Conservation (phyloP, 35 echinoderm and acorn worm genomes). For the Eucidaris tribuloides region DNA sequence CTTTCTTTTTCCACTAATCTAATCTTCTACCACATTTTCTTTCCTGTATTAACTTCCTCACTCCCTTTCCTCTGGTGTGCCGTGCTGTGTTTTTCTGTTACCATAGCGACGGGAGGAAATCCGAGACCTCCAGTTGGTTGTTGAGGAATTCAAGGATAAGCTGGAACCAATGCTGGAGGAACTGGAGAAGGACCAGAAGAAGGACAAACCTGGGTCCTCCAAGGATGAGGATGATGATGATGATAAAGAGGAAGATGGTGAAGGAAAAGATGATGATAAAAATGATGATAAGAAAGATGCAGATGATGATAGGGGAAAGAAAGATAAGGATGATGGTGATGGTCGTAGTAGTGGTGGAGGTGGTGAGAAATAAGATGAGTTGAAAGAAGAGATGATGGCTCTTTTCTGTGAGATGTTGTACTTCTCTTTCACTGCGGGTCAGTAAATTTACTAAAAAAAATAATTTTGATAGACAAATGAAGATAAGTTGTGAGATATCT, state of each 20-base stretch:
- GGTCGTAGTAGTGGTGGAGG: neutral
- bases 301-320: conserved; percentile 31
- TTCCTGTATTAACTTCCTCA: neutral
- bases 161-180: conserved; percentile 3
- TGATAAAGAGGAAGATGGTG: neutral
- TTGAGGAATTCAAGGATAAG: conserved; percentile 81
- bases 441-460: neutral
- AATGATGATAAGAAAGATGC: neutral
- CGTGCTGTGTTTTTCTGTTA: conserved; percentile 1
- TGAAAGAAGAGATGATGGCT: neutral
- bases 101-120: conserved; percentile 84
- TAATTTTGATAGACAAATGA: too few species aligned
- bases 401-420: neutral
- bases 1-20: too few species aligned
- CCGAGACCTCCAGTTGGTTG: conserved; percentile 67
- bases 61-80: neutral
- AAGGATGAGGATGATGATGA: conserved; percentile 11
- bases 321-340: conserved; percentile 14
- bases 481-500: too few species aligned
- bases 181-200: conserved; percentile 26
- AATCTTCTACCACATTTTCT: too few species aligned
- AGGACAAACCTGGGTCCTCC: neutral
- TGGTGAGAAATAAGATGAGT: neutral
- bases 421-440: neutral
- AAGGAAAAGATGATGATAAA: neutral